Evolutionary conservation across 2,888 invertebrate species (phyloP).

Genomic region (Ochropacha duplaris): DNA sequence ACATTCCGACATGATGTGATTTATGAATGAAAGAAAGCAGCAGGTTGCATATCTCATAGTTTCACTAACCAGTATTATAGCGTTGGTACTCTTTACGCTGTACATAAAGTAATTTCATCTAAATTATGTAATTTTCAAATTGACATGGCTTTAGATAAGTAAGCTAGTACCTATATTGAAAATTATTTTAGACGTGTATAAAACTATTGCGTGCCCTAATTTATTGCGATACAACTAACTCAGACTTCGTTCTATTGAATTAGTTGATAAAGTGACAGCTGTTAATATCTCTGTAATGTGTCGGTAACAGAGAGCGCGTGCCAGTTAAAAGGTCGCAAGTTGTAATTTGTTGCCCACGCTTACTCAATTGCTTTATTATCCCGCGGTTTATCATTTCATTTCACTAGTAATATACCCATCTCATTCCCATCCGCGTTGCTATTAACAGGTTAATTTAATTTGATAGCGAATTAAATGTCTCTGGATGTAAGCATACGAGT

Average conservation of each 20-base stretch:
- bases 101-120: no score
- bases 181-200: no score
- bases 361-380: conserved; percentile 35
- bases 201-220: no score
- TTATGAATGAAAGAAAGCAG: background rate
- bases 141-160: background rate
- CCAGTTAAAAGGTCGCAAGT: conserved; percentile 42
- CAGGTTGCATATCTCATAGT: no score
- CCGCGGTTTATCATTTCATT: conserved; percentile 35
- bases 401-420: conserved; percentile 20
- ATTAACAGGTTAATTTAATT: conserved; percentile 29
- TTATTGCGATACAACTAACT: no score
- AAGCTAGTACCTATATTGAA: background rate
- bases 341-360: conserved; percentile 42
- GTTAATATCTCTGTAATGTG: conserved; percentile 8
- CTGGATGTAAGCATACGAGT: conserved; percentile 5
- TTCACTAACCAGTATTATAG: no score
- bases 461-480: background rate
- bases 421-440: conserved; percentile 21
- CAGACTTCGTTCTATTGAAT: no score
- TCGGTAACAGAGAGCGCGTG: conserved; percentile 21
- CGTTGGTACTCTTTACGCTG: no score
- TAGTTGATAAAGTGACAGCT: background rate
- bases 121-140: no score
- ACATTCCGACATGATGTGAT: background rate